Base-by-base conservation (phyloP, 2,888 invertebrate species). In the Entomobrya multifasciata region DNA sequence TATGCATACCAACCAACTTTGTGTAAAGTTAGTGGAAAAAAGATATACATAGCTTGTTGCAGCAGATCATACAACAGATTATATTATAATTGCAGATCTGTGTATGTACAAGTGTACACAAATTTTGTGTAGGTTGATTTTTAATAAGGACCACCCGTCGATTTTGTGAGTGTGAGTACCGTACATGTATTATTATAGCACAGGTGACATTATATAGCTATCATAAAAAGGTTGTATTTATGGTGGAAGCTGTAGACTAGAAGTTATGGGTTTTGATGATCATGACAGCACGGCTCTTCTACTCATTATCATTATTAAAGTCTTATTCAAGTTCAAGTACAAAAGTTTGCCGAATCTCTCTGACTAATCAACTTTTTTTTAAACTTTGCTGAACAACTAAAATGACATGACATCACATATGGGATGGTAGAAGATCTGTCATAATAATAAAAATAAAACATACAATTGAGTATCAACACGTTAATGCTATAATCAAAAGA, bases 271-370 rank as follows among this genome's bases (percentile, higher is more conserved):
- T 15, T 22, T 13, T 44, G 22, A 67, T 4, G 65, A 36, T 67
- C 20, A 65, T 41, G 20, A 57, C 25, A 72, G 17, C 72, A 72
- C 47, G 72, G 25, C 17, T 22, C 72, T n/a, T n/a, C n/a, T n/a
- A n/a, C n/a, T n/a, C n/a, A n/a, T n/a, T n/a, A 72, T 49, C n/a
- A n/a, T 55, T 25, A 47, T 30, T 20, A 13, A 36, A 74, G 30
- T 74, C 74, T 20, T 67, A 77, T 36, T 80, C 82, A 83, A 83
- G 82, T 83, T 83, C 82, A 83, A 83, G 82, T 74, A 25, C 82
- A 76, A 49, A 60, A 72, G n/a, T 36, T 55, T n/a, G 20, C 74
- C 30, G 20, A 74, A 55, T 52, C 30, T 52, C 55, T 74, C 36
- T 17, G 1, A 17, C 17, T 44, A 67, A 55, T 41, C 20, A 44